phyloP scores from a whole-genome alignment of 2,888 invertebrate genomes.

The Meghimatium bilineatum region DNA sequence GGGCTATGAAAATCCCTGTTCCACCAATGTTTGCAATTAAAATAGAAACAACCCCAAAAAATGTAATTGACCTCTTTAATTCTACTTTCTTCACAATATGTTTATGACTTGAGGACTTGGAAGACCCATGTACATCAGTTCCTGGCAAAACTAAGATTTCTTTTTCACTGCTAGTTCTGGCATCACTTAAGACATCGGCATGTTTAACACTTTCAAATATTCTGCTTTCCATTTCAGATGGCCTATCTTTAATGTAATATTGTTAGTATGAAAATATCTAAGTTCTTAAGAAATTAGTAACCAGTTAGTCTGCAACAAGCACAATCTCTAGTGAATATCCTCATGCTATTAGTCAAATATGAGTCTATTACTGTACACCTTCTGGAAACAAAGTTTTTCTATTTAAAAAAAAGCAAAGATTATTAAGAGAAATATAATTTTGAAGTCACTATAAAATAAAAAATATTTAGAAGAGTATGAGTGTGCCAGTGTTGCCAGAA shows the following conservation, averaged over 20 bases:
- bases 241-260: neutral
- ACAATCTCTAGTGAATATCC: no score
- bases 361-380: neutral
- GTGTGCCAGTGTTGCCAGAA: no score
- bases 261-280: neutral
- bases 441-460: no score
- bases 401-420: no score
- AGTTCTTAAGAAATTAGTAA: neutral
- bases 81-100: neutral
- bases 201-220: neutral
- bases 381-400: neutral
- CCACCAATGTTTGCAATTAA: conserved; percentile 59
- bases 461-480: no score
- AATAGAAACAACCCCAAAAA: conserved; percentile 51
- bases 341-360: no score
- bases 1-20: conserved; percentile 59
- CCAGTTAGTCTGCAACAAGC: neutral
- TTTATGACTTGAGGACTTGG: neutral
- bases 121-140: neutral
- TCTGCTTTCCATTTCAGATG: neutral
- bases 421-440: no score
- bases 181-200: neutral
- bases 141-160: neutral
- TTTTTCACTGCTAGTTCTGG: neutral
- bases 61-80: conserved; percentile 48